Percentiles rank a stretch among this genome's conserved stretches.
These are phyloP conservation scores for Coecobrya sp. DNA, from an alignment of 2,888 invertebrate species.

Conservation along the genomic window DNA sequence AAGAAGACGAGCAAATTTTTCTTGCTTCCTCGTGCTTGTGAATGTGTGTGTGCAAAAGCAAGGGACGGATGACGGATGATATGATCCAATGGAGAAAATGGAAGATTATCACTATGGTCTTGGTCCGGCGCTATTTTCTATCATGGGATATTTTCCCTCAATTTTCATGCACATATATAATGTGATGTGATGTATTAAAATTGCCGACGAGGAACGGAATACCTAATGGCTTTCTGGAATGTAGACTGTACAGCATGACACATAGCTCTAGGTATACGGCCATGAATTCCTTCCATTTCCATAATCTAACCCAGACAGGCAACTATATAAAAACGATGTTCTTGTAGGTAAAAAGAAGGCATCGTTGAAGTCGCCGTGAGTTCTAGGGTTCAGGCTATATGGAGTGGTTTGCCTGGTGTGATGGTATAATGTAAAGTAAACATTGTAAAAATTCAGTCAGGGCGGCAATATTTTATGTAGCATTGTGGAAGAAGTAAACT, in stretches of 20 bases:
- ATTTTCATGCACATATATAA: slow-evolving; percentile 69
- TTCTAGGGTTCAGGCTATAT: neutral
- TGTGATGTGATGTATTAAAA: slow-evolving; percentile 67
- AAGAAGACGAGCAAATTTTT: slow-evolving; percentile 15
- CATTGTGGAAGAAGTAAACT: neutral
- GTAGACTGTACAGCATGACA: neutral
- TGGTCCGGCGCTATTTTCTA: slow-evolving; percentile 47
- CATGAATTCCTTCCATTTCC: neutral
- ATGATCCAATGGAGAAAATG: slow-evolving; percentile 56
- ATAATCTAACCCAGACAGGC: slow-evolving; percentile 5
- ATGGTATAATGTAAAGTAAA: slow-evolving; percentile 59
- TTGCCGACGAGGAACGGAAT: slow-evolving; percentile 39
- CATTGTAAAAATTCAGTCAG: slow-evolving; percentile 48
- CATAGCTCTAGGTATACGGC: neutral
- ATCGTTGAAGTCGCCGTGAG: neutral
- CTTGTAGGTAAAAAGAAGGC: neutral
- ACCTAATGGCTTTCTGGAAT: slow-evolving; percentile 54
- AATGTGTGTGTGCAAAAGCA: neutral
- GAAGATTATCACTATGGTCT: slow-evolving; percentile 65
- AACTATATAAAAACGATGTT: neutral
- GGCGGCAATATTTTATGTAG: slow-evolving; percentile 61
- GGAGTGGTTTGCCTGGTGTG: neutral
- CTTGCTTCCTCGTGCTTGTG: neutral
- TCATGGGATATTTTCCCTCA: slow-evolving; percentile 60
- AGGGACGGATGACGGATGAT: slow-evolving; percentile 62